phyloP scores from a whole-genome alignment of 2,888 invertebrate genomes.

The Thalpophila matura region DNA sequence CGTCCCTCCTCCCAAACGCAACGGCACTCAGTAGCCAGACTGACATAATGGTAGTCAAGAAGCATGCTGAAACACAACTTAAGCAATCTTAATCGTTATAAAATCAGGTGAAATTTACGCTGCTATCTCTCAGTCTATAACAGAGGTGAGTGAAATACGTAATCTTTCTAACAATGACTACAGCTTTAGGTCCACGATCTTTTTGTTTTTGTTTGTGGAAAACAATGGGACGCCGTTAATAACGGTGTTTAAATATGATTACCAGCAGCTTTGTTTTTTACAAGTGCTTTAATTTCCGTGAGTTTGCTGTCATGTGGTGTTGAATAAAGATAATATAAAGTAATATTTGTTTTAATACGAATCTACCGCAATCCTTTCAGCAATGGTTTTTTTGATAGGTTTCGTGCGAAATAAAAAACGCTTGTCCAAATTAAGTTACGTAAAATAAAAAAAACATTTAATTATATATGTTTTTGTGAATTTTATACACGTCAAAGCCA shows the following conservation, averaged over 20 bases:
- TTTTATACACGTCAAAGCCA: too few species aligned
- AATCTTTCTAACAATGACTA: conserved; percentile 75
- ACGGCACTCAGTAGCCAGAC: too few species aligned
- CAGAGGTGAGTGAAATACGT: conserved; percentile 68
- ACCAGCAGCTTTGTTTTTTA: conserved; percentile 46
- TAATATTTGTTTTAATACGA: not conserved
- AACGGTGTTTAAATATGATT: conserved; percentile 62
- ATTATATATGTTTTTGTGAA: too few species aligned
- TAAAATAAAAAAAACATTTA: too few species aligned
- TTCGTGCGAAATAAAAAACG: not conserved
- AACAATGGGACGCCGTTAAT: conserved; percentile 69
- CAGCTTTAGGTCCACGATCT: conserved; percentile 62
- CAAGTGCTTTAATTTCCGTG: conserved; percentile 18
- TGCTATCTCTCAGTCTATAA: too few species aligned
- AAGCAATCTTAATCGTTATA: too few species aligned
- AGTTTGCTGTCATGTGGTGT: conserved; percentile 28
- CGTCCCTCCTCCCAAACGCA: too few species aligned
- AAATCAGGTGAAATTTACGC: too few species aligned
- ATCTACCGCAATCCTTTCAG: not conserved
- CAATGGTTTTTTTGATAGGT: not conserved
- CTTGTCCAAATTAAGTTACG: too few species aligned
- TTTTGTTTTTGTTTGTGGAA: conserved; percentile 65
- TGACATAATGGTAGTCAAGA: too few species aligned
- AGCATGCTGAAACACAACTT: too few species aligned
- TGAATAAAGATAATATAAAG: conserved; percentile 14